Evolutionary conservation across 2,797 vertebrate genomes (phyloP), one percentile per base, ranked within the genome.

Genomic region (Macropus fuliginosus): DNA sequence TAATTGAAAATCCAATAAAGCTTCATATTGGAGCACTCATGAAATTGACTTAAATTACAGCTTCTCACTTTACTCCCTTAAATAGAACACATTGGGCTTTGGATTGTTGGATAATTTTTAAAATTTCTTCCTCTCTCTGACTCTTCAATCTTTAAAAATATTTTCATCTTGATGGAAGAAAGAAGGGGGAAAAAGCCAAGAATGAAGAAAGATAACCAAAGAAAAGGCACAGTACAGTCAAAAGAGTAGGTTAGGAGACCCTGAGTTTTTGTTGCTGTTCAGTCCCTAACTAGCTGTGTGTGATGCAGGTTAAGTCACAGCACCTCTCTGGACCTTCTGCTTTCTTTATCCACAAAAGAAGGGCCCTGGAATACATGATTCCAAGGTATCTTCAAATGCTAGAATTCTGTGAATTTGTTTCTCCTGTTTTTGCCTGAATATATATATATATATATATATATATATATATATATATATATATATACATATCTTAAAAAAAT

Each of bases 1-100:
- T 97, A 98, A 98, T 95, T 98, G 98, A 98, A 98, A 98, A 98
- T 98, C 97, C 95, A 97, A 97, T 97, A 97, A 98, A 98, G 62
- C 92, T 91, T 57, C 54, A 3, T 62, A 94, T 94, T 97, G 95
- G 95, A 98, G 81, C 59, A 11, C 94, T 98, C 97, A 96, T 92
- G 92, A 96, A 96, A 98, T 91, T 95, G 96, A 95, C 91, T 98
- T 95, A 98, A 97, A 98, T 98, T 95, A 95, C 1, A 97, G 55
- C 94, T 97, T 97, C 95, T 93, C 54, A 52, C 87, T 97, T 97
- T 97, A 92, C 90, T 96, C 81, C 55, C 55, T 97, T 89, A 97
- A 96, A 94, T 93, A 97, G 91, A 98, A 93, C n/a, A 94, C 46
- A 97, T 96, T 91, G 94, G 81, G 57, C 56, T 97, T 97, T 96